Evolutionary conservation across 2,888 invertebrate species (phyloP).

Genomic region (Bugula neritina): DNA sequence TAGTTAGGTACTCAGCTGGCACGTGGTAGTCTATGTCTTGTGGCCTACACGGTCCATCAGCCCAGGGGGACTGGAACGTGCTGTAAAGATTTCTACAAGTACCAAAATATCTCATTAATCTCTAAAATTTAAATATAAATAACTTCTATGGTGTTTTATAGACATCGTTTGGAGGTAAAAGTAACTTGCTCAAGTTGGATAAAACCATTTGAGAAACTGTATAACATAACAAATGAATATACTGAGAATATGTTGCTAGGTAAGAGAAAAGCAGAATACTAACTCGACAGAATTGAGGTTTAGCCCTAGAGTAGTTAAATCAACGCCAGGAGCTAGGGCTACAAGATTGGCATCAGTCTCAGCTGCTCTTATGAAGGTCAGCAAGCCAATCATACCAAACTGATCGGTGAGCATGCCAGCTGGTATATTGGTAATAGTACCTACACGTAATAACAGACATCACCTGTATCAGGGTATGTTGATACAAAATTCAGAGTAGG

Average conservation of each 20-base stretch:
- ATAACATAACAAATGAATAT: no score
- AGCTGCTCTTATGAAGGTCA: constrained; percentile 95
- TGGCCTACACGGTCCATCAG: constrained; percentile 92
- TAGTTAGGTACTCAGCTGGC: constrained; percentile 97
- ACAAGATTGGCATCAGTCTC: constrained; percentile 95
- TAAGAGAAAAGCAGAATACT: no score
- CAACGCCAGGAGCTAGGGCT: constrained; percentile 92
- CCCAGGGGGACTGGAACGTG: constrained; percentile 98
- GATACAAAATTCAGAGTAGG: neutral
- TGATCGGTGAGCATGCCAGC: constrained; percentile 98
- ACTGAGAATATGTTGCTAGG: no score
- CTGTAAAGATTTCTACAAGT: constrained; percentile 71
- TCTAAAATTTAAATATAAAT: no score
- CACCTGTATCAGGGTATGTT: neutral
- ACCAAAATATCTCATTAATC: no score
- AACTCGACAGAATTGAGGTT: constrained; percentile 94
- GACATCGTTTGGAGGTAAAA: no score
- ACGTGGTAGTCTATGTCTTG: constrained; percentile 98
- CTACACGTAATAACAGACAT: constrained; percentile 61
- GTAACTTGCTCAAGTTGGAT: no score
- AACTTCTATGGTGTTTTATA: no score
- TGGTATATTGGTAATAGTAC: constrained; percentile 96
- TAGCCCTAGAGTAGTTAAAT: constrained; percentile 92
- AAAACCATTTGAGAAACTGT: no score
- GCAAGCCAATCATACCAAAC: constrained; percentile 95